A percentile compares a stretch with the other conserved stretches of the same genome.
Evolutionary conservation across 1,140 invertebrate genomes (phyloP).

Genomic region (Metopolophium dirhodum): DNA sequence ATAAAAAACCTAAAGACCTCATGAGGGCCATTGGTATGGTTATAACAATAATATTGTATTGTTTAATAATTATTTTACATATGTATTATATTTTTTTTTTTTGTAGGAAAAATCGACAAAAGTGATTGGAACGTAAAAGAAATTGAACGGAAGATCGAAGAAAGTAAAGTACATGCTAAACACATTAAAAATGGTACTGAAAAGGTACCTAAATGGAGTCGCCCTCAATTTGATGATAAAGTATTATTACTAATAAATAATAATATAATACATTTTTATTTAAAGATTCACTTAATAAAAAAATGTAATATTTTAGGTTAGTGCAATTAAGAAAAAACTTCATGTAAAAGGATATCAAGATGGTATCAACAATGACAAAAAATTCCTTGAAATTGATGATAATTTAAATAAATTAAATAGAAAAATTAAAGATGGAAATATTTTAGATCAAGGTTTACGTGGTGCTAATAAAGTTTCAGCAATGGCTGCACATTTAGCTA

Average conservation of each 20-base stretch:
- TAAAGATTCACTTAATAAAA: background rate
- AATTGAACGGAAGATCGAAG: constrained; percentile 88
- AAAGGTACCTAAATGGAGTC: constrained; percentile 88
- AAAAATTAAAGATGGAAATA: constrained; percentile 80
- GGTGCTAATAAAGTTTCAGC: constrained; percentile 86
- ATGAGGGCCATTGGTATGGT: constrained; percentile 77
- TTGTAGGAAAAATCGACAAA: constrained; percentile 80
- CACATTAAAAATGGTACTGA: constrained; percentile 73
- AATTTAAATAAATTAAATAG: constrained; percentile 80
- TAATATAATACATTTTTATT: background rate
- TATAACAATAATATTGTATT: background rate
- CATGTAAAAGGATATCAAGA: constrained; percentile 64
- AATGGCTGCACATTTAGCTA: constrained; percentile 80
- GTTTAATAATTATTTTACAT: background rate
- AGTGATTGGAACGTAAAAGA: constrained; percentile 92
- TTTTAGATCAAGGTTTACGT: constrained; percentile 70
- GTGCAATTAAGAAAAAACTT: constrained; percentile 74
- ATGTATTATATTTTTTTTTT: background rate
- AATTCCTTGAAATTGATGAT: constrained; percentile 79
- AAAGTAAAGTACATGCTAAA: constrained; percentile 77
- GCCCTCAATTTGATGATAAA: constrained; percentile 73
- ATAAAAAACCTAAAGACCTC: constrained; percentile 86
- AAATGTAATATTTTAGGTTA: constrained; percentile 68
- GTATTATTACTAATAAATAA: constrained; percentile 57
- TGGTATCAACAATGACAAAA: constrained; percentile 62